Conservation (phyloP, 2,797 vertebrate genomes). For the Schizothorax lantsangensis region DNA sequence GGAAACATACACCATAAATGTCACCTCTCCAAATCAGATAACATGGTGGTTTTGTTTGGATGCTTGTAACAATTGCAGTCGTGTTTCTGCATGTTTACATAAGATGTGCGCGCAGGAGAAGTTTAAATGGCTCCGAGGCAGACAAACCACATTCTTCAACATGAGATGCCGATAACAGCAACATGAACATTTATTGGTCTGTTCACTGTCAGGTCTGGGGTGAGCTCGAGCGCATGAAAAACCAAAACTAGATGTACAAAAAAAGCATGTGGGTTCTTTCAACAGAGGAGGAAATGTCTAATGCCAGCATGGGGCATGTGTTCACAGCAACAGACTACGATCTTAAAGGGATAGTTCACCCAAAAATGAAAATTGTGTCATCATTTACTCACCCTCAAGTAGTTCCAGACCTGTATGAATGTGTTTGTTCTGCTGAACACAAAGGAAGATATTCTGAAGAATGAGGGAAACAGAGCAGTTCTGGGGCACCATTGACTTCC, state of each 20-base stretch:
- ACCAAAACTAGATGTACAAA: neutral
- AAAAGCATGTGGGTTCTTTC: neutral
- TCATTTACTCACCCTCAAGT: no score
- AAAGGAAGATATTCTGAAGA: no score
- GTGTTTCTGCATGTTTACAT: neutral
- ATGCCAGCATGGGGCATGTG: neutral
- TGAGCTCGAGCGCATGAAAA: neutral
- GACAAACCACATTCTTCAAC: slow-evolving; percentile 25
- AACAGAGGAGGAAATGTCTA: neutral
- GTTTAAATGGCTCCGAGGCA: neutral
- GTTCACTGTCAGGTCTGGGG: neutral
- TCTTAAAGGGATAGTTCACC: no score
- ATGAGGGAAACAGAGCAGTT: no score
- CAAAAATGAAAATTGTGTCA: no score
- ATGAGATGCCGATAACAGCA: neutral
- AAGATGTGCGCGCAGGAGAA: neutral
- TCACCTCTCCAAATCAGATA: neutral
- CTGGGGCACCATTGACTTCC: no score
- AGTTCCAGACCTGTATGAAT: no score
- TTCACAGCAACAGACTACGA: neutral
- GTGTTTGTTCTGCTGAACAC: no score
- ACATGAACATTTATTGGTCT: slow-evolving; percentile 4
- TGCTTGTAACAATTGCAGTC: no score
- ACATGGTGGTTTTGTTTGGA: neutral
- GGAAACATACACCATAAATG: neutral